A percentile compares a stretch with the other conserved stretches of the same genome.
Evolutionary conservation across 2,113 vertebrate species (phyloP).

Genomic region (Festucalex cinctus): DNA sequence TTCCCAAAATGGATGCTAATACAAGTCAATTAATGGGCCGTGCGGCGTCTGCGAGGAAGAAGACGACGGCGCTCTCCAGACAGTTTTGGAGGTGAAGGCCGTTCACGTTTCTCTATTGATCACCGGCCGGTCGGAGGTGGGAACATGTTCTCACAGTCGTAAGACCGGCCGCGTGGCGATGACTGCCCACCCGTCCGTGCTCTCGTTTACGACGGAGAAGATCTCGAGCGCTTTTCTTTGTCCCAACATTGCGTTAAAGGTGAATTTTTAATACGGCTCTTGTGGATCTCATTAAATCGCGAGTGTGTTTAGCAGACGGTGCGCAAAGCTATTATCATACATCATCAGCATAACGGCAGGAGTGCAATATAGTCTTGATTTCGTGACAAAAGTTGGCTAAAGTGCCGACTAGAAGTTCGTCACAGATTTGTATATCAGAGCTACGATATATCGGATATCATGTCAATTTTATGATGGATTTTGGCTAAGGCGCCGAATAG

Average conservation of each 20-base stretch:
- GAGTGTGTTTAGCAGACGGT: not conserved
- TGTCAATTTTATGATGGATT: too few species aligned
- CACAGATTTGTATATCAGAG: too few species aligned
- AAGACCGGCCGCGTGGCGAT: conserved; percentile 35
- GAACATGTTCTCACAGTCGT: conserved; percentile 24
- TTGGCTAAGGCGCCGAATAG: too few species aligned
- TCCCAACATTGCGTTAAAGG: not conserved
- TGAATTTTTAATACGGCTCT: not conserved
- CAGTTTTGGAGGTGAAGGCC: conserved; percentile 25
- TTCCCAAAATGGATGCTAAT: conserved; percentile 42
- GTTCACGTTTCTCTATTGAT: conserved; percentile 21
- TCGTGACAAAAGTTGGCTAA: too few species aligned
- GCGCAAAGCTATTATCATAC: too few species aligned
- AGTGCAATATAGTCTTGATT: too few species aligned
- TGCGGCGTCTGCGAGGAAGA: not conserved
- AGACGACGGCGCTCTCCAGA: conserved; percentile 9
- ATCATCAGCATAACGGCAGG: too few species aligned
- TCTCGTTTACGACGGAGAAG: conserved; percentile 17
- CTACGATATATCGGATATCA: too few species aligned
- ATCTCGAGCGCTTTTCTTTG: not conserved
- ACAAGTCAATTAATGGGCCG: conserved; percentile 55
- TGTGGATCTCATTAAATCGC: not conserved
- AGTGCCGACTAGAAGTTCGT: too few species aligned
- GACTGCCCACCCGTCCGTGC: conserved; percentile 42
- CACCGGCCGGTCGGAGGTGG: conserved; percentile 33